phyloP scores from a whole-genome alignment of 2,797 vertebrate species.

The Xerus rutilus region DNA sequence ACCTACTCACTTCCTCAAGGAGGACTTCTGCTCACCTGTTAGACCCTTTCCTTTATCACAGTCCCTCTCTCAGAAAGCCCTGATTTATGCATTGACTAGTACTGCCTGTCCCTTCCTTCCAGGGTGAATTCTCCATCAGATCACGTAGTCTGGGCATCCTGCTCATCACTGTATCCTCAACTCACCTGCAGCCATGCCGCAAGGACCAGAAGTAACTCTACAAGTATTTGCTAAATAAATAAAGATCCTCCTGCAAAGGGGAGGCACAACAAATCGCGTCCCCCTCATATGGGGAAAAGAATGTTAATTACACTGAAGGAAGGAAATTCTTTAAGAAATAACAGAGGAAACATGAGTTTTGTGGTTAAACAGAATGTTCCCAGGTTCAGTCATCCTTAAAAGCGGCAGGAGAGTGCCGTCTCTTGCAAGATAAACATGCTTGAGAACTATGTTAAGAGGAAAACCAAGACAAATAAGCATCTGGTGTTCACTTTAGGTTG shows the following conservation, averaged over 20 bases:
- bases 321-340: neutral
- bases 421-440: neutral
- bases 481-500: constrained; percentile 2
- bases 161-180: neutral
- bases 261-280: neutral
- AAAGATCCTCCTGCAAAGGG: neutral
- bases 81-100: neutral
- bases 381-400: constrained; percentile 32
- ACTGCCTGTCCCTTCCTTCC: neutral
- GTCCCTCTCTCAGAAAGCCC: neutral
- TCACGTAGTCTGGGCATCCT: neutral
- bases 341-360: neutral
- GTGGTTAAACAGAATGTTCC: constrained; percentile 33
- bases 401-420: neutral
- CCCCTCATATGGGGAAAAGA: neutral
- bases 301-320: neutral
- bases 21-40: neutral
- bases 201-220: neutral
- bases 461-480: constrained; percentile 53
- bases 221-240: neutral
- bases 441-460: constrained; percentile 19
- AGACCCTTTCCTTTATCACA: neutral
- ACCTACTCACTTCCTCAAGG: neutral
- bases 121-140: neutral
- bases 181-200: neutral